Conservation (phyloP, 2,888 invertebrate genomes). For the Drosophila rubida region DNA sequence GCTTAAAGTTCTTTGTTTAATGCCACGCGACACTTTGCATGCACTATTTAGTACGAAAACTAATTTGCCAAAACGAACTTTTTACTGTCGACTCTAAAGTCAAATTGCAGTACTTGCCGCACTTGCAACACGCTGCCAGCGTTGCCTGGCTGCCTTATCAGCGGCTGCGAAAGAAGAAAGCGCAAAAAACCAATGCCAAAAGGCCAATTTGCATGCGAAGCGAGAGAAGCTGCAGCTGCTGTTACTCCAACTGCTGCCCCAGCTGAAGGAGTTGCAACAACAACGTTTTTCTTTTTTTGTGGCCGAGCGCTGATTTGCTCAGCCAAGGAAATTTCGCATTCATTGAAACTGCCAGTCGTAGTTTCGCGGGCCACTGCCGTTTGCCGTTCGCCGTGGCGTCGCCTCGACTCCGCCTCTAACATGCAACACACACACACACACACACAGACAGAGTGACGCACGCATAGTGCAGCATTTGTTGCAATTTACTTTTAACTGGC, state of each 20-base stretch:
- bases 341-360: slow-evolving; percentile 65
- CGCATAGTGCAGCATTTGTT: slow-evolving; percentile 48
- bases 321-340: slow-evolving; percentile 54
- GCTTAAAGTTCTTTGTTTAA: slow-evolving; percentile 49
- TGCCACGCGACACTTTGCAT: slow-evolving; percentile 57
- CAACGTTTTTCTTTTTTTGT: slow-evolving; percentile 35
- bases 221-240: slow-evolving; percentile 4
- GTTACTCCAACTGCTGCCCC: not conserved
- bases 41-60: slow-evolving; percentile 74
- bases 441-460: too few relatives aligned
- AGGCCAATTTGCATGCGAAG: slow-evolving; percentile 52
- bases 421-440: not conserved
- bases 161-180: not conserved
- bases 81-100: slow-evolving; percentile 12
- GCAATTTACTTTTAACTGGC: slow-evolving; percentile 54
- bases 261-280: slow-evolving; percentile 16
- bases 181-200: slow-evolving; percentile 16
- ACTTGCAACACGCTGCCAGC: slow-evolving; percentile 14
- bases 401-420: slow-evolving; percentile 15
- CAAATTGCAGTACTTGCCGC: slow-evolving; percentile 21
- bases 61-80: slow-evolving; percentile 56
- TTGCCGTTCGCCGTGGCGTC: too few relatives aligned
- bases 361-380: slow-evolving; percentile 25
- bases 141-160: slow-evolving; percentile 37
- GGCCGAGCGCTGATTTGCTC: slow-evolving; percentile 45